Base-by-base conservation (phyloP, 2,888 invertebrate genomes). In the Minunthozetes semirufus region DNA sequence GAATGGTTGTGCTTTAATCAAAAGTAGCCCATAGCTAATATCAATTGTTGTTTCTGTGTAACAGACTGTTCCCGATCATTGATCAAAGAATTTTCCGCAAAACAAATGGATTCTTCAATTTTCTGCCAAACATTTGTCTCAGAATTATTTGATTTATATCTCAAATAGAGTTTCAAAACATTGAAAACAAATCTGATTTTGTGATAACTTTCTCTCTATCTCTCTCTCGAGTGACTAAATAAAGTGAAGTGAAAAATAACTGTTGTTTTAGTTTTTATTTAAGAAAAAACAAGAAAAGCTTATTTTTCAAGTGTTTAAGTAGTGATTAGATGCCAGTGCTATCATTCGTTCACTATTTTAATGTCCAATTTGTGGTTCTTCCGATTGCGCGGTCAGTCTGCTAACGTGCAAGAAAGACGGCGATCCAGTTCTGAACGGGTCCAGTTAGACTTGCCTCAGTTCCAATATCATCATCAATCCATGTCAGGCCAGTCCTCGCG, bases 361-460 rank as follows among this genome's bases (percentile, higher is more conserved):
- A 93, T 93, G 93, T 93, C 93, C 87, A 81, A 81, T 77, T 89
- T 93, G 88, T 93, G 93, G 88, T 93, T 93, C 90, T 93, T 93
- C 86, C 93, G 93, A 81, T 89, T 93, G 84, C 93, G 92, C 86
- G 88, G 91, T 9, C 6, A 50, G 0, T 8, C 66, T 29, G 59
- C 72, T 46, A 27, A 46, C 9, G 56, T 29, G 15, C 56, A n/a
- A n/a, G 71, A 71, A 15, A 27, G 75, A n/a, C 71, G 75, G 8
- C 74, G 74, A 1, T 75, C 75, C 27, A 72, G 72, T n/a, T 75
- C 75, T 5, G 75, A 75, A 38, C 75, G 71, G n/a, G 42, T 22
- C 53, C 74, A 68, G 1, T 22, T 53, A 15, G 53, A 72, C 17
- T 19, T 56, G 2, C 72, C 53, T 1, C 25, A 19, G 17, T 38